Base-by-base conservation (phyloP, 2,888 invertebrate species). In the Calameuta pallipes region DNA sequence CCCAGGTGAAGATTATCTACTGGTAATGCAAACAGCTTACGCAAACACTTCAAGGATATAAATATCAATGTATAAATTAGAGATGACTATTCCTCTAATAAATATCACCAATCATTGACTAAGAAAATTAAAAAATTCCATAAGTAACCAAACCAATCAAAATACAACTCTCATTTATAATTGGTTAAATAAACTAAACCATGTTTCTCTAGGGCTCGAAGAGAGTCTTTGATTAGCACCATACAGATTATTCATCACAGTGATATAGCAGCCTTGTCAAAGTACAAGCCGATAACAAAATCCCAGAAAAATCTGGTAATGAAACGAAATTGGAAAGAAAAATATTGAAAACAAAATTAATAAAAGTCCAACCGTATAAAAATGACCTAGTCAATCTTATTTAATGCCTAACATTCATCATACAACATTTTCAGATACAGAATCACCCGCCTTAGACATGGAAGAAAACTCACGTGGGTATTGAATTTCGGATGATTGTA, bases 401-500 rank as follows among this genome's bases (percentile, higher is more conserved):
- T 6, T 9, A 56, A 23, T 23, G 23, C 9, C 23, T 23, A 23
- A 23, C 56, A 9, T 56, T 23, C 23, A 23, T 23, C 23, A 2
- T 23, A 2, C 56, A 56, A 56, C 23, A 9, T 15, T 23, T 23
- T 15, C 9, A 23, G 23, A 56, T 23, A 56, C 56, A 56, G 23
- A 9, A 56, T 56, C 56, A 56, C 6, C 56, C 56, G 56, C 6
- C 56, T 9, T 56, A 56, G 56, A 56, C 6, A 0, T 56, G 23
- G 9, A 9, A 56, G 56, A 15, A 0, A 56, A 94, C 96, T 95
- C 92, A 97, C 97, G 92, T 95, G 95, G 80, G 95, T 95, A 84
- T 95, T 96, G 89, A 94, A 95, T 84, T 95, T 95, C 0, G 96
- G 96, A 92, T 97, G 97, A 88, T 96, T 96, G 88, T 96, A 96